phyloP scores from a whole-genome alignment of 2,113 vertebrate species.

The Enhydra lutris region DNA sequence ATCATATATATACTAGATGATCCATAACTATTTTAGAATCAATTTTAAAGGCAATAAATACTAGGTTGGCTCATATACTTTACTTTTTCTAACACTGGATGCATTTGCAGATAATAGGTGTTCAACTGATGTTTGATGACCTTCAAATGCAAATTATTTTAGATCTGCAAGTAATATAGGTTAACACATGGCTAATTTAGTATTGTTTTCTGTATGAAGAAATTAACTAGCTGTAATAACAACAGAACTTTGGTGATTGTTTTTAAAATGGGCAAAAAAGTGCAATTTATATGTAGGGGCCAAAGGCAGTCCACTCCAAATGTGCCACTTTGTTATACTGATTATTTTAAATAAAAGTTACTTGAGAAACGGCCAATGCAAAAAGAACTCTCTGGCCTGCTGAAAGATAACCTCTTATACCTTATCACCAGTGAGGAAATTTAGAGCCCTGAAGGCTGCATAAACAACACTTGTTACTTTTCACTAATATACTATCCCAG shows the following conservation, averaged over 20 bases:
- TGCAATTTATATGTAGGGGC: not conserved
- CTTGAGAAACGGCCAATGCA: not conserved
- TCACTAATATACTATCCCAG: not conserved
- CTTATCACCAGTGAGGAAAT: not conserved
- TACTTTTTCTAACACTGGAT: not conserved
- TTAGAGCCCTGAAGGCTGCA: not conserved
- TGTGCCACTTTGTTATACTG: not conserved
- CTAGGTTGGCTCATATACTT: not conserved
- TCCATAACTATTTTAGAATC: not conserved
- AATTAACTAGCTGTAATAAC: not conserved
- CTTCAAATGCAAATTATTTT: not conserved
- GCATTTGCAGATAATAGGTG: not conserved
- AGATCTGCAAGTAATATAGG: not conserved
- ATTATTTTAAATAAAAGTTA: not conserved
- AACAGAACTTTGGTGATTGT: not conserved
- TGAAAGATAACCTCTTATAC: not conserved
- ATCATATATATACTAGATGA: not conserved
- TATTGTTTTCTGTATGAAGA: not conserved
- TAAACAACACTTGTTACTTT: not conserved
- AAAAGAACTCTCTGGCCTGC: not conserved
- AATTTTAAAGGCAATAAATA: slow-evolving; percentile 2
- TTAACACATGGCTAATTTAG: not conserved
- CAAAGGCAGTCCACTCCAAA: not conserved
- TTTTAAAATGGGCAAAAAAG: not conserved
- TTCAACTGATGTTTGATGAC: not conserved